These are phyloP conservation scores for Halyomorpha halys DNA, from an alignment of 1,140 invertebrate species.

Conservation along the genomic window DNA sequence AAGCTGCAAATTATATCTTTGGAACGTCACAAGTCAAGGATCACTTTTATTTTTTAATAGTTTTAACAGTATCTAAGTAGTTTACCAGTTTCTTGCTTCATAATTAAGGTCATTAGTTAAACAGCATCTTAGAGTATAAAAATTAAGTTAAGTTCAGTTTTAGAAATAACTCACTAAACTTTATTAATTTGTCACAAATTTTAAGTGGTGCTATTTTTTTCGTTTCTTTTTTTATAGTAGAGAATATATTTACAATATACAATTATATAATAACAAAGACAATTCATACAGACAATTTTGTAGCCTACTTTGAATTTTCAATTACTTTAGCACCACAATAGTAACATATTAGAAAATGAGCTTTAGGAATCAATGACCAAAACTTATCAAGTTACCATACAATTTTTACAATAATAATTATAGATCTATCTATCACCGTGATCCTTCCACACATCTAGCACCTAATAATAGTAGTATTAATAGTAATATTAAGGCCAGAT, in stretches of 20 bases:
- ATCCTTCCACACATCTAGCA: neutral
- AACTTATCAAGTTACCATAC: neutral
- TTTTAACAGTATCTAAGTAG: too few species aligned
- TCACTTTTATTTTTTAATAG: constrained; percentile 4
- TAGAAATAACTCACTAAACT: neutral
- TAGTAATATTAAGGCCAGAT: constrained; percentile 13
- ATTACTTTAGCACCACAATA: neutral
- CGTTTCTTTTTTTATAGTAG: neutral
- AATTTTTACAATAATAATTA: neutral
- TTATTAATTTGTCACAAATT: neutral
- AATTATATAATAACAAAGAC: neutral
- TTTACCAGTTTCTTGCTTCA: neutral
- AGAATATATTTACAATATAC: constrained; percentile 13
- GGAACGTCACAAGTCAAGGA: neutral
- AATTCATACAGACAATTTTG: neutral
- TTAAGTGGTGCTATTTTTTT: neutral
- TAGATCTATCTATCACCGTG: constrained; percentile 1
- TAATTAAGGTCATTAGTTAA: neutral
- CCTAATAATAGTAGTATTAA: constrained; percentile 1
- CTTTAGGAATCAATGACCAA: neutral
- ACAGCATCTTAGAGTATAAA: neutral
- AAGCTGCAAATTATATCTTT: constrained; percentile 9
- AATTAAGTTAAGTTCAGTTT: neutral
- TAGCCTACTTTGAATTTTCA: neutral
- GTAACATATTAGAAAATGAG: neutral